Evolutionary conservation across 2,113 vertebrate genomes (phyloP), one percentile per base, ranked within the genome.

Genomic region (Polypterus senegalus): DNA sequence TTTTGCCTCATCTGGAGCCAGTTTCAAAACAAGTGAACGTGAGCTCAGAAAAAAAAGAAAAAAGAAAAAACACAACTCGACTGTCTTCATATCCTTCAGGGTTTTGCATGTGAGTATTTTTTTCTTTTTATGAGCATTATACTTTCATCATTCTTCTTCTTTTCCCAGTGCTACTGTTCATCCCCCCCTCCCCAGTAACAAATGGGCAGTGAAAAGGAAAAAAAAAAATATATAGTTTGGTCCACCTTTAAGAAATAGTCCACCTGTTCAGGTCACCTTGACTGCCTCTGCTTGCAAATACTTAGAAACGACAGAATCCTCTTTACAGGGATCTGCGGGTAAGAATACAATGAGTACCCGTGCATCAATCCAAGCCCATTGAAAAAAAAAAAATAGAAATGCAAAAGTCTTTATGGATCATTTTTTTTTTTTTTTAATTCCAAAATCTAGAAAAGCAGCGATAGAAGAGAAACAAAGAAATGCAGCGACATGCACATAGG

Each of bases 301-400:
- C 81, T 91, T 91, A 91, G 89, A 86, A 88, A 92, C 88, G 88
- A 92, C 87, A 88, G 84, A 87, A 80, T 89, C 88, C 86, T 89
- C 89, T 90, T 91, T 92, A 87, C 87, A 92, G 87, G 91, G 84
- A 92, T 91, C 89, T 91, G 89, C 82, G 87, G 88, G 88, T 91
- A 89, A 90, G 87, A 89, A 92, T 89, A 92, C 84, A 92, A 88
- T 87, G 84, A 85, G 87, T 85, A 83, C 86, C 89, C 89, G 86
- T 88, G 81, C 86, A 80, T 91, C 86, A 66, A 86, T 83, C 83
- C 82, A 81, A 77, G 59, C 0, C 74, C 74, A 78, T 83, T 76
- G 80, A 82, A 57, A 54, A 81, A 74, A 57, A 49, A 52, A 57
- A 63, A 44, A 48, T 58, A 47, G 46, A 27, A 3, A 44, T 43